Percentiles rank a stretch among this genome's conserved stretches.
These are phyloP conservation scores for Melanotaenia maccullochi DNA, from an alignment of 2,797 vertebrate genomes.

Conservation along the genomic window DNA sequence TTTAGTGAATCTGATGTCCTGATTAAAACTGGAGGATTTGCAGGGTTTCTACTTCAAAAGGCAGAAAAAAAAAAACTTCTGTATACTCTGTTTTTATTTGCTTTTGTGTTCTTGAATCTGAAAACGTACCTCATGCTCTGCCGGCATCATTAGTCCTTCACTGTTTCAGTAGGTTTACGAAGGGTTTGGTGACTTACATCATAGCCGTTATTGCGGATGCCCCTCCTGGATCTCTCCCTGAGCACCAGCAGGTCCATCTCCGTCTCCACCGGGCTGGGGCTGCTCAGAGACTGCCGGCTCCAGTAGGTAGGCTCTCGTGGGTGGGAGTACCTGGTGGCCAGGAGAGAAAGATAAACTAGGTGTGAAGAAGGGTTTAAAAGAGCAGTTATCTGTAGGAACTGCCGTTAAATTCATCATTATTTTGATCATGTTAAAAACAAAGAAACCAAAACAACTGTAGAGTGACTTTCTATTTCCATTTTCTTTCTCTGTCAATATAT, in stretches of 20 bases:
- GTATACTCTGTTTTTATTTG: neutral
- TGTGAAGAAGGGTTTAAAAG: neutral
- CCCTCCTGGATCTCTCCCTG: constrained; percentile 91
- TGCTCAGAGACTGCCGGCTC: constrained; percentile 97
- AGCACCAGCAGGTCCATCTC: constrained; percentile 98
- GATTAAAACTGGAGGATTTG: neutral
- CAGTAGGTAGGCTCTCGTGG: constrained; percentile 91
- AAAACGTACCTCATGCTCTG: neutral
- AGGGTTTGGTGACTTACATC: constrained; percentile 86
- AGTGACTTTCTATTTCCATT: too few species aligned
- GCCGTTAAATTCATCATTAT: neutral
- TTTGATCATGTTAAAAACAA: neutral
- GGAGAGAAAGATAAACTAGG: neutral
- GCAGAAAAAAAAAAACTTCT: neutral
- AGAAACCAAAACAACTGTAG: neutral
- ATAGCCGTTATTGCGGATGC: constrained; percentile 96
- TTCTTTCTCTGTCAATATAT: too few species aligned
- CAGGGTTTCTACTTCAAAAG: constrained; percentile 1
- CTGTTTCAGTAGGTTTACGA: neutral
- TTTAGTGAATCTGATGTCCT: neutral
- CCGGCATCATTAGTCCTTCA: neutral
- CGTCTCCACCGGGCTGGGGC: constrained; percentile 93
- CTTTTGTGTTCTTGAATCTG: neutral
- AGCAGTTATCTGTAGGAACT: neutral
- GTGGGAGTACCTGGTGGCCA: constrained; percentile 86